These are phyloP conservation scores for Gracilinanus agilis DNA, from an alignment of 2,113 vertebrate genomes.

Conservation along the genomic window DNA sequence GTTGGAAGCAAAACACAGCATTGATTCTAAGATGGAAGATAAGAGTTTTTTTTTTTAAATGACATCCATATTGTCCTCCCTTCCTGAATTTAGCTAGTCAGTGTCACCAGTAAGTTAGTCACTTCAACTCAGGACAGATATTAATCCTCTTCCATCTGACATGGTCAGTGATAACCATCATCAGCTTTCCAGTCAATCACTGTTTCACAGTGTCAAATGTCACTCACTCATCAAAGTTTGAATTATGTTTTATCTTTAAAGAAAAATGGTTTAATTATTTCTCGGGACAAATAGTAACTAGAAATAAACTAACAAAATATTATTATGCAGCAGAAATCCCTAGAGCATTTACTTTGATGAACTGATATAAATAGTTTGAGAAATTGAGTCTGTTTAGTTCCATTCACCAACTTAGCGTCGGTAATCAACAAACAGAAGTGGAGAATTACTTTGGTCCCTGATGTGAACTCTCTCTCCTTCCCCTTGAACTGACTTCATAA, in stretches of 20 bases:
- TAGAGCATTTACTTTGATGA: constrained; percentile 8
- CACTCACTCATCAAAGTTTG: neutral
- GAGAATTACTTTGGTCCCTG: neutral
- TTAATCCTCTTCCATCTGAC: neutral
- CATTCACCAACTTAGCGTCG: neutral
- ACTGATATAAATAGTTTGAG: neutral
- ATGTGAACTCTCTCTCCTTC: neutral
- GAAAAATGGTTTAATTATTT: constrained; percentile 12
- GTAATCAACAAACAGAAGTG: neutral
- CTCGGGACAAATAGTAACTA: neutral
- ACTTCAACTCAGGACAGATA: neutral
- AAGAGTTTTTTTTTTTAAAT: neutral
- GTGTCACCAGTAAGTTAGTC: neutral
- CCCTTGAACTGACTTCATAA: neutral
- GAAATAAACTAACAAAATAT: neutral
- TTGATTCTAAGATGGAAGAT: too few species aligned
- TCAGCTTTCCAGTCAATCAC: neutral
- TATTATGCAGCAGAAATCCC: neutral
- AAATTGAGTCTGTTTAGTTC: neutral
- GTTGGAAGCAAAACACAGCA: too few species aligned
- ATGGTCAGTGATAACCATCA: neutral
- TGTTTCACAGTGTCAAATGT: neutral
- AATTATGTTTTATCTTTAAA: neutral
- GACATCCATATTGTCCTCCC: neutral
- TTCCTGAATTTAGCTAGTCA: neutral